Evolutionary conservation across 2,797 vertebrate species (phyloP).

Genomic region (Microcaecilia unicolor): DNA sequence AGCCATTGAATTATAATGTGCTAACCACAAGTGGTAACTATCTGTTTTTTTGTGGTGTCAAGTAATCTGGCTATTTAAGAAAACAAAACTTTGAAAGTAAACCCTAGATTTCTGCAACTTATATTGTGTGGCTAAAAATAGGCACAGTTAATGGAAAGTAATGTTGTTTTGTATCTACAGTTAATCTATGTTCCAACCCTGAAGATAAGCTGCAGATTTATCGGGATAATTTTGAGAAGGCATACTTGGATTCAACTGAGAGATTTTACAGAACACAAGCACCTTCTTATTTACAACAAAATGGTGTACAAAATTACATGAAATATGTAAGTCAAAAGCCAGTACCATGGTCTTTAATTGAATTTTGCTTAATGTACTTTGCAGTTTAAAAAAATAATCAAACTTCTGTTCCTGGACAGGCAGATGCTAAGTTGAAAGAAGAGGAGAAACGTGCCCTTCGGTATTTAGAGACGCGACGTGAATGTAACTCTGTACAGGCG

Average conservation of each 20-base stretch:
- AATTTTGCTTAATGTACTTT: constrained; percentile 25
- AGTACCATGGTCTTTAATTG: constrained; percentile 11
- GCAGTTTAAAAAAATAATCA: too few relatives aligned
- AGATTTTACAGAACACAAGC: constrained; percentile 95
- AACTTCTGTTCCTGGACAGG: constrained; percentile 65
- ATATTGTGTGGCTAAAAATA: too few relatives aligned
- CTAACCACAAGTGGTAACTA: too few relatives aligned
- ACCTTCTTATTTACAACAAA: constrained; percentile 90
- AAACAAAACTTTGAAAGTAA: too few relatives aligned
- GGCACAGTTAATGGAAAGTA: too few relatives aligned
- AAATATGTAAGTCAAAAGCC: constrained; percentile 83
- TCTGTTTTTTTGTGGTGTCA: too few relatives aligned
- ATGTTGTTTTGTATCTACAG: too few relatives aligned
- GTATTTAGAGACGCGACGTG: constrained; percentile 92
- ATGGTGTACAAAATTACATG: constrained; percentile 96
- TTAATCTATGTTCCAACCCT: constrained; percentile 93
- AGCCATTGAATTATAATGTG: too few relatives aligned
- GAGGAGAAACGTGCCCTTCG: constrained; percentile 93
- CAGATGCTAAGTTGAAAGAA: constrained; percentile 95
- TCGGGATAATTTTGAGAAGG: constrained; percentile 96
- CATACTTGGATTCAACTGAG: constrained; percentile 92
- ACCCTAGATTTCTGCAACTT: too few relatives aligned
- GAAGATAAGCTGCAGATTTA: constrained; percentile 97
- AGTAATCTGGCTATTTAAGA: too few relatives aligned
- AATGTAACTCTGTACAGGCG: constrained; percentile 96